These are phyloP conservation scores for Drosophila pseudoobscura DNA, from an alignment of 1,140 invertebrate genomes.

Conservation along the genomic window DNA sequence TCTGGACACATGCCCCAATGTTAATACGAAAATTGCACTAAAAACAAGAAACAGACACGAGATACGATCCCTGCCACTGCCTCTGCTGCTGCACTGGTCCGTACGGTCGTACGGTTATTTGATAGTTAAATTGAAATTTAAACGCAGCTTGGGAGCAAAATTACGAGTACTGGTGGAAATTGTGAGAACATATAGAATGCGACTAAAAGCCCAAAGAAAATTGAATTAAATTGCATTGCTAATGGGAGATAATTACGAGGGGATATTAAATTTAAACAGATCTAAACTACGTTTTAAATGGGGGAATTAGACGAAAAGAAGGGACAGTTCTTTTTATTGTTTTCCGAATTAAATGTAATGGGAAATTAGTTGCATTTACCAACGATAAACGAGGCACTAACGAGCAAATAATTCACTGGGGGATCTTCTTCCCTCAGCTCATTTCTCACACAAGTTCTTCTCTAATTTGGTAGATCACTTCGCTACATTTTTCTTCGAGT, in stretches of 20 bases:
- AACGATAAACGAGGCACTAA: no score
- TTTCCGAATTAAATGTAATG: conserved; percentile 10
- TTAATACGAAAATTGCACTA: conserved; percentile 80
- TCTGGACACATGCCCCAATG: conserved; percentile 55
- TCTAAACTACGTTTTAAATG: conserved; percentile 22
- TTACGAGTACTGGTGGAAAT: conserved; percentile 1
- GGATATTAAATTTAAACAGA: conserved; percentile 48
- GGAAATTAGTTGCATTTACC: conserved; percentile 17
- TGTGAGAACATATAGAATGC: conserved; percentile 26
- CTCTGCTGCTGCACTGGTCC: background rate
- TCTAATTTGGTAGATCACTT: no score
- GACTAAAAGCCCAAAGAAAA: conserved; percentile 2
- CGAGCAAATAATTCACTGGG: no score
- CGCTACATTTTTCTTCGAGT: background rate
- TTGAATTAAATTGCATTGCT: conserved; percentile 43
- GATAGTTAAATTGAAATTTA: conserved; percentile 54
- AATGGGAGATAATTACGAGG: conserved; percentile 31
- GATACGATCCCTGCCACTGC: conserved; percentile 2
- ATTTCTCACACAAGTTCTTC: no score
- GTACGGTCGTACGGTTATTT: conserved; percentile 63
- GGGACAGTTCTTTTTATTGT: no score
- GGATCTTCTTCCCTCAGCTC: background rate
- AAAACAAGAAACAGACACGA: conserved; percentile 32
- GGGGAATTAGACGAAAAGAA: no score
- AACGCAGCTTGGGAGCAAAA: conserved; percentile 26